Evolutionary conservation across 2,888 invertebrate genomes (phyloP), one percentile per base, ranked within the genome.

Genomic region (Deroplatys truncata): DNA sequence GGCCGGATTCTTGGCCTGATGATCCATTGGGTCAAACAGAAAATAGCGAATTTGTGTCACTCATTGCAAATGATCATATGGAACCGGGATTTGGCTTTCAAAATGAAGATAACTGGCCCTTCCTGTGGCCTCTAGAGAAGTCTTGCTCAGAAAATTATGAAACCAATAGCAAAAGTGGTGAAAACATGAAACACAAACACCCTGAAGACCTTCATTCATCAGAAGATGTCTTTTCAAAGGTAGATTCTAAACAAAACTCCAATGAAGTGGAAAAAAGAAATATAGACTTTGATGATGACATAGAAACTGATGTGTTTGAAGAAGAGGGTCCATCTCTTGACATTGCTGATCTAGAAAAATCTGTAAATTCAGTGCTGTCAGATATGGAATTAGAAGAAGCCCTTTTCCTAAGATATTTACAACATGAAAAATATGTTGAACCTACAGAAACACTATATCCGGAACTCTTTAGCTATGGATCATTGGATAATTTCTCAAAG

Each of bases 271-370:
- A 2, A 72, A 72, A 72, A 72, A 72, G 16, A 72, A 72, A 20
- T 20, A 1, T 25, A 72, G 56, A 72, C 9, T 72, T 85, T n/a
- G 84, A 84, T 83, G 84, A 88, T n/a, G 84, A 49, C 28, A 88
- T 88, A 35, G 49, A 88, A 16, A 28, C 20, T 16, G 16, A 84
- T 28, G 35, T 84, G 7, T 88, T 72, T 13, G 56, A 29, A 43
- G 88, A 88, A 28, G 83, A 87, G 15, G 31, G 31, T 28, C 82
- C 28, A n/a, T 29, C 16, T 28, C 82, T 82, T 29, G 82, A 84
- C 82, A 29, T 90, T 25, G 31, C 86, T 72, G 88, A 90, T 82
- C n/a, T 90, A 82, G 89, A 90, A 84, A 56, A 88, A 84, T 86
- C 90, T 15, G 88, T 90, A 13, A 72, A 82, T 28, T 72, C 89